Conservation (phyloP, 1,140 invertebrate species). For the Pollicipes pollicipes region DNA sequence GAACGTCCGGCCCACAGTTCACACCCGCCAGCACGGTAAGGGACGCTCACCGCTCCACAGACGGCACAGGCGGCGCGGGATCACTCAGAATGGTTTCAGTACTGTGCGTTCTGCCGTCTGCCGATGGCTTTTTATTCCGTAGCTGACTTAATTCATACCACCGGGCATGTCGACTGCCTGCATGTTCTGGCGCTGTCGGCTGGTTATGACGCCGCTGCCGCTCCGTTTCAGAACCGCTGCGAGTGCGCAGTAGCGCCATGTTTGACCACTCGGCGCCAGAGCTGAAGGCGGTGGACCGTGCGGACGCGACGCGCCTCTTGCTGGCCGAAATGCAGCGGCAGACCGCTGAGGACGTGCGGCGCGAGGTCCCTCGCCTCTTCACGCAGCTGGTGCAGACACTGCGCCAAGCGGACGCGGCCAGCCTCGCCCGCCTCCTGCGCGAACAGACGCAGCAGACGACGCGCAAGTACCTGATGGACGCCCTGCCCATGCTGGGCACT, state of each 20-base stretch:
- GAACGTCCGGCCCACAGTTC: not conserved
- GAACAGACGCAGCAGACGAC: not conserved
- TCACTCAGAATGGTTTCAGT: no score
- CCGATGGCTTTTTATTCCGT: no score
- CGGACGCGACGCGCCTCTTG: slow-evolving; percentile 2
- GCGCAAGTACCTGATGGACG: slow-evolving; percentile 44
- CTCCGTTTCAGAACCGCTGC: not conserved
- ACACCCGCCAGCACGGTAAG: no score
- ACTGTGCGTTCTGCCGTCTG: no score
- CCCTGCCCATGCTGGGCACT: slow-evolving; percentile 52
- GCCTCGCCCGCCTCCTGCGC: not conserved
- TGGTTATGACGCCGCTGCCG: no score
- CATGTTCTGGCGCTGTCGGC: no score
- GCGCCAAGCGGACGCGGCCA: slow-evolving; percentile 16
- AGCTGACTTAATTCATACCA: no score
- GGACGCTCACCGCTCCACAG: no score
- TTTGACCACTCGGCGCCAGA: slow-evolving; percentile 17
- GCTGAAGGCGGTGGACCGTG: slow-evolving; percentile 8
- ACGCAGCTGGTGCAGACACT: slow-evolving; percentile 23
- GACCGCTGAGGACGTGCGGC: slow-evolving; percentile 33
- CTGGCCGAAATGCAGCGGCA: slow-evolving; percentile 22
- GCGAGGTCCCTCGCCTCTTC: slow-evolving; percentile 27
- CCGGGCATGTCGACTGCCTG: no score
- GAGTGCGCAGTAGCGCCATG: not conserved
- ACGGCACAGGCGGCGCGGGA: no score